phyloP scores from a whole-genome alignment of 2,113 vertebrate genomes.

The Cavia aperea region DNA sequence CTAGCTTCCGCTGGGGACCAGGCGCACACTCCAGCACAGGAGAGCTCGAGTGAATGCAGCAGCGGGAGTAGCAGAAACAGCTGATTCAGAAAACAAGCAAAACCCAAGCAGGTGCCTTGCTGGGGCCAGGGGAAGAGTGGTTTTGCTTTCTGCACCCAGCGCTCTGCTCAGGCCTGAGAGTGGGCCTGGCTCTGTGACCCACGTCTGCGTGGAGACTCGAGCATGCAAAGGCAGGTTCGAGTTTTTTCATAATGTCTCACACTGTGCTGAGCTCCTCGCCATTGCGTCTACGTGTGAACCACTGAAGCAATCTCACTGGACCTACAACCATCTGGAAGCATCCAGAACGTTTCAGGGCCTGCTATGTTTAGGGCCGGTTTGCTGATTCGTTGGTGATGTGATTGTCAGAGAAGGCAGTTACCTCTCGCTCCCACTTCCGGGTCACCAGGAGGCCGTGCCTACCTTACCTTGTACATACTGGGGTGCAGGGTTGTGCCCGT shows the following conservation, averaged over 20 bases:
- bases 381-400: rapidly evolving
- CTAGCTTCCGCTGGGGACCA: not conserved
- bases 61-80: not conserved
- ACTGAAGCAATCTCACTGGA: rapidly evolving
- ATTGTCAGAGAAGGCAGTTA: not conserved
- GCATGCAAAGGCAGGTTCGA: rapidly evolving
- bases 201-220: rapidly evolving
- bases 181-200: not conserved
- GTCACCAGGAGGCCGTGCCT: rapidly evolving
- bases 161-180: not conserved
- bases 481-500: not conserved
- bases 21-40: not conserved
- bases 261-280: not conserved
- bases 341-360: rapidly evolving
- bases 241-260: rapidly evolving
- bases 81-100: not conserved
- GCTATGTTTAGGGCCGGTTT: rapidly evolving
- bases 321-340: not conserved
- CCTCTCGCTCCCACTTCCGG: not conserved
- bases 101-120: not conserved
- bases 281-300: rapidly evolving
- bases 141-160: not conserved
- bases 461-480: slow-evolving; percentile 76
- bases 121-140: not conserved
- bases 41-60: not conserved